Evolutionary conservation across 2,113 vertebrate species (phyloP), one percentile per base, ranked within the genome.

Genomic region (Pelecanus crispus): DNA sequence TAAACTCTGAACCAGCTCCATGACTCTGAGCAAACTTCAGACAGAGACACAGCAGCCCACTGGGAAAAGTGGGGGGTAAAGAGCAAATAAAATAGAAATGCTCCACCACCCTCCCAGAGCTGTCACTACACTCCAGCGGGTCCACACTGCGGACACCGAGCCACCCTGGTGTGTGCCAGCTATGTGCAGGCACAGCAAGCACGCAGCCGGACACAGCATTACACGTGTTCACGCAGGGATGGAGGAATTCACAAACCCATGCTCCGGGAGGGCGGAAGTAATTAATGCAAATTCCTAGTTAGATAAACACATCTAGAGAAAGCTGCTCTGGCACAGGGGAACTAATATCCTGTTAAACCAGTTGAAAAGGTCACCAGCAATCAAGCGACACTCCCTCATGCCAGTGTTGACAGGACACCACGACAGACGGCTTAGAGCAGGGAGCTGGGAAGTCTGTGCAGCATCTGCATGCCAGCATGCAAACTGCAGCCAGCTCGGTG

Each of bases 291-390:
- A 95, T 86, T 94, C 90, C 74, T 66, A 7, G 55, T 91, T 90
- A 93, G 75, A 79, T 96, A 96, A 96, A 96, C 92, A 96, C n/a
- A 65, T 82, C 45, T 32, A 66, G 90, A 92, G 79, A 90, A 92
- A 94, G 53, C 90, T 87, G 4, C 38, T 67, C 58, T 68, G 70
- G 86, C 93, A 86, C 8, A 0, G 40, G 40, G 84, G 71, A 93
- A 44, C 78, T 83, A 80, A 96, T 63, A 94, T 90, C 95, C 95
- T 94, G 96, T 83, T 94, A 80, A 94, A 95, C 82, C 88, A 90
- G 90, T 73, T 74, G 79, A 90, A 96, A 96, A 95, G 93, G 95
- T 90, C 96, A 93, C 58, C 59, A 80, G 93, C 62, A 94, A 88
- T 44, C 81, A 75, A 83, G 88, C 0, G 11, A 81, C 94, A 87